These are phyloP conservation scores for Epinotia ramella DNA, from an alignment of 2,888 invertebrate species.

Conservation along the genomic window DNA sequence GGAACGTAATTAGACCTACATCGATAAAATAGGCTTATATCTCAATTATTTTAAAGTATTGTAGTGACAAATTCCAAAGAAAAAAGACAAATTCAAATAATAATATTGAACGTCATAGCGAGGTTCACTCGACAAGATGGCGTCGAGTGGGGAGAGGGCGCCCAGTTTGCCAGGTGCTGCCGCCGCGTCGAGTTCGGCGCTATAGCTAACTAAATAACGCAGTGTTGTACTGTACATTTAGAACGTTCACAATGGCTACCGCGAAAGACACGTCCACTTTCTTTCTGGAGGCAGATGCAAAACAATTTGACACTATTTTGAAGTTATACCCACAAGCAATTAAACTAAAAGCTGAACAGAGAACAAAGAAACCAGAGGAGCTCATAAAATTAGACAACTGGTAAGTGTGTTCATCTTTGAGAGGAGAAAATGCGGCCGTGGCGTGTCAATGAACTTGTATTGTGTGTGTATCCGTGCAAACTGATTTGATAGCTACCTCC, in stretches of 20 bases:
- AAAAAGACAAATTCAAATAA: constrained; percentile 71
- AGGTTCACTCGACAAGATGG: constrained; percentile 81
- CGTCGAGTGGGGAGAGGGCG: constrained; percentile 84
- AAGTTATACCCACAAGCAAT: constrained; percentile 96
- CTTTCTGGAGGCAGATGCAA: constrained; percentile 95
- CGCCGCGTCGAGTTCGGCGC: constrained; percentile 86
- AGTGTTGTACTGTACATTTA: constrained; percentile 86
- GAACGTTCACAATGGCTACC: constrained; percentile 91
- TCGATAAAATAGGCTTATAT: not conserved
- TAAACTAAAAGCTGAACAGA: constrained; percentile 95
- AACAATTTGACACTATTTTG: constrained; percentile 94
- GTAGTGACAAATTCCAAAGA: constrained; percentile 56
- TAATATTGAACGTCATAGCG: constrained; percentile 83
- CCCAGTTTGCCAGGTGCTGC: constrained; percentile 86
- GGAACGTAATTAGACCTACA: not conserved
- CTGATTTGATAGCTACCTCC: constrained; percentile 87
- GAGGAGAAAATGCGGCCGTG: constrained; percentile 86
- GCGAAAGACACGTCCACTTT: constrained; percentile 96
- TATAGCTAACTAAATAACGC: constrained; percentile 84
- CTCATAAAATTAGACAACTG: constrained; percentile 97
- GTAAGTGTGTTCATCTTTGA: constrained; percentile 89
- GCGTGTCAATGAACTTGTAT: constrained; percentile 87
- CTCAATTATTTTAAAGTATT: constrained; percentile 9
- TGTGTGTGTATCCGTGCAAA: constrained; percentile 86
- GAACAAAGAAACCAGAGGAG: constrained; percentile 97